These are phyloP conservation scores for Rhagoletis pomonella DNA, from an alignment of 1,140 invertebrate species.

Conservation along the genomic window DNA sequence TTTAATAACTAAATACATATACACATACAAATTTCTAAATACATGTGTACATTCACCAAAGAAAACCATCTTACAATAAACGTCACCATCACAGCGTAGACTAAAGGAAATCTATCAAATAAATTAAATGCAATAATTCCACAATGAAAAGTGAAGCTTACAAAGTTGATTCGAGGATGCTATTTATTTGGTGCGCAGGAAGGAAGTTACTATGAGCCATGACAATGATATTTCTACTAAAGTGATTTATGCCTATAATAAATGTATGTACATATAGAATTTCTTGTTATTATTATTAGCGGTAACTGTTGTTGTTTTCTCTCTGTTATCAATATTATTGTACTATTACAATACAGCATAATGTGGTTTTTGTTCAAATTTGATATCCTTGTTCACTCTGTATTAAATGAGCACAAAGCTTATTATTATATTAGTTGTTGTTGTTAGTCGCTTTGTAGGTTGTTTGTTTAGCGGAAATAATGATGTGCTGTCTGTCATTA, in stretches of 20 bases:
- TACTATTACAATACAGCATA: neutral
- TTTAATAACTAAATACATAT: neutral
- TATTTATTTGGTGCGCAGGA: neutral
- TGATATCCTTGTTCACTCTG: slow-evolving; percentile 16
- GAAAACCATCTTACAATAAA: neutral
- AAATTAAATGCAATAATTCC: slow-evolving; percentile 43
- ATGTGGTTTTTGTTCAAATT: slow-evolving; percentile 11
- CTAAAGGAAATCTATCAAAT: slow-evolving; percentile 17
- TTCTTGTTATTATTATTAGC: neutral
- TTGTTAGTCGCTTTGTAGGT: neutral
- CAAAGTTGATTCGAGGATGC: neutral
- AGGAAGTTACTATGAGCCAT: neutral
- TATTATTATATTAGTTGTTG: slow-evolving; percentile 15
- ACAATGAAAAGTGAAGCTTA: neutral
- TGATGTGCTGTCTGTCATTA: slow-evolving; percentile 37
- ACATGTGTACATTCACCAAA: neutral
- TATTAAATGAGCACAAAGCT: neutral
- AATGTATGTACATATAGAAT: neutral
- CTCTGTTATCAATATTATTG: slow-evolving; percentile 10
- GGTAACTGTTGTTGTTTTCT: neutral
- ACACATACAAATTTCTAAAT: neutral
- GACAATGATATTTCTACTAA: neutral
- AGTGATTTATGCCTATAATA: slow-evolving; percentile 34
- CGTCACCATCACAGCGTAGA: neutral
- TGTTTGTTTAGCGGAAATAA: slow-evolving; percentile 24